Percentiles rank a stretch among this genome's conserved stretches.
These are phyloP conservation scores for Pyrgus malvae DNA, from an alignment of 2,888 invertebrate genomes.

Conservation along the genomic window DNA sequence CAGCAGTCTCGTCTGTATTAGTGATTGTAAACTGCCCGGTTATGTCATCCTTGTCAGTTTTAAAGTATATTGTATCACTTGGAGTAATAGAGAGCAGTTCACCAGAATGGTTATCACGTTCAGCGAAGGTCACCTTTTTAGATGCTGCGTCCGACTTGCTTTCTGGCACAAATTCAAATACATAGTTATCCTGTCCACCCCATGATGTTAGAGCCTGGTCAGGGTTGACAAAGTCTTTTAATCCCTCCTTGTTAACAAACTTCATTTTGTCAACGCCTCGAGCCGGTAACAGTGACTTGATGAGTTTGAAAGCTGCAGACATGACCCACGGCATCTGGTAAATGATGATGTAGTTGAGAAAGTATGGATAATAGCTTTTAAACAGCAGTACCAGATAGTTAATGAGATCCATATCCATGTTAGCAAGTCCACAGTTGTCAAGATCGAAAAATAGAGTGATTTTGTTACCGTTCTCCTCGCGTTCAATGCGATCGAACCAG, in stretches of 20 bases:
- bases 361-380: conserved; percentile 93
- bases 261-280: conserved; percentile 94
- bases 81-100: conserved; percentile 80
- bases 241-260: conserved; percentile 88
- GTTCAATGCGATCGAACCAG: conserved; percentile 91
- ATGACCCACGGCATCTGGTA: conserved; percentile 97
- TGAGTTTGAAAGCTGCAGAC: conserved; percentile 94
- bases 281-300: conserved; percentile 92
- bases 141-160: conserved; percentile 39
- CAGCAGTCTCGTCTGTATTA: conserved; percentile 76
- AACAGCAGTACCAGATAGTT: conserved; percentile 93
- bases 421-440: conserved; percentile 91
- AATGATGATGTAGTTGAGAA: conserved; percentile 93
- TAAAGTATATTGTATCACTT: conserved; percentile 84
- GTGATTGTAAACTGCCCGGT: conserved; percentile 82
- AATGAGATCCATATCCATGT: conserved; percentile 96
- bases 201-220: conserved; percentile 89
- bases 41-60: conserved; percentile 82
- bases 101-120: conserved; percentile 39
- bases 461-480: conserved; percentile 87
- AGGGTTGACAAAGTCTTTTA: conserved; percentile 87
- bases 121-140: conserved; percentile 31
- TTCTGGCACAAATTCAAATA: conserved; percentile 87
- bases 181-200: conserved; percentile 90
- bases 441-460: conserved; percentile 95